Conservation (phyloP, 2,888 invertebrate species). For the Galerucella calmariensis region DNA sequence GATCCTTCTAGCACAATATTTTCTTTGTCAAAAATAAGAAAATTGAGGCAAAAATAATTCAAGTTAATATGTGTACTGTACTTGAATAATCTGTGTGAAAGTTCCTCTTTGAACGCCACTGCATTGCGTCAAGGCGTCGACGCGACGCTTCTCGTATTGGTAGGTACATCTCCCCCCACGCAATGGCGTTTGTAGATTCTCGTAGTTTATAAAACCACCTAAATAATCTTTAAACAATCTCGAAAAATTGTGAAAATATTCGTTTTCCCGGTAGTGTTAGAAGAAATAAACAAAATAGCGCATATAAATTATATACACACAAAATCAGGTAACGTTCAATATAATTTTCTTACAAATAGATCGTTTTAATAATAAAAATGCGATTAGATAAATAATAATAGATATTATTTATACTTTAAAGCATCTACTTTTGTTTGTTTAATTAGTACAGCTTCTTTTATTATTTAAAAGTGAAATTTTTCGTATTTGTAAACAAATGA, state of each 20-base stretch:
- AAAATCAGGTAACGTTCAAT: constrained; percentile 46
- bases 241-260: not conserved
- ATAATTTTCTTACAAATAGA: constrained; percentile 1
- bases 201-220: constrained; percentile 36
- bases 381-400: not conserved
- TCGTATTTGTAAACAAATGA: constrained; percentile 7
- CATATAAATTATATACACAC: constrained; percentile 45
- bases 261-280: constrained; percentile 27
- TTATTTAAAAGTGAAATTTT: constrained; percentile 5
- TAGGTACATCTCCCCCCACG: constrained; percentile 48
- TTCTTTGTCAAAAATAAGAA: no score
- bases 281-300: constrained; percentile 47
- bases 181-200: constrained; percentile 51
- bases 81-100: not conserved
- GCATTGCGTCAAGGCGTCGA: constrained; percentile 53
- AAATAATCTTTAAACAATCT: constrained; percentile 21
- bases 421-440: not conserved
- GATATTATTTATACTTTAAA: not conserved
- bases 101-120: constrained; percentile 48
- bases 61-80: not conserved
- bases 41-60: not conserved
- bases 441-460: not conserved
- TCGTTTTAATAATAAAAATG: not conserved
- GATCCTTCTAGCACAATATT: no score
- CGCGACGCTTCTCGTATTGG: constrained; percentile 39